Percentiles rank a stretch among this genome's conserved stretches.
These are phyloP conservation scores for Furcula furcula DNA, from an alignment of 2,888 invertebrate genomes.

Conservation along the genomic window DNA sequence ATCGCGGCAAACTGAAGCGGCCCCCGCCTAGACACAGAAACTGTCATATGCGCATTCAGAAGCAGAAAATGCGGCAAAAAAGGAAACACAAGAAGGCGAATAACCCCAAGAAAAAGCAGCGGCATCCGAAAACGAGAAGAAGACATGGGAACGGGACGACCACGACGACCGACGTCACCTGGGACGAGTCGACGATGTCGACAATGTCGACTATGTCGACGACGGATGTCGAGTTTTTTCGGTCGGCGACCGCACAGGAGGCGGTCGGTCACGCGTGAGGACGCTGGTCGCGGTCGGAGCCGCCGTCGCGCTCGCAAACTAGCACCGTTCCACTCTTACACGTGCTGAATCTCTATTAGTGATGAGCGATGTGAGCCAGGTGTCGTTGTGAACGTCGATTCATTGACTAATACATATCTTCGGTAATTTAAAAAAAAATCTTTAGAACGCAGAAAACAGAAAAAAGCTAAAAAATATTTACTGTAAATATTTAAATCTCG, in stretches of 20 bases:
- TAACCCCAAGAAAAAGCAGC: constrained; percentile 74
- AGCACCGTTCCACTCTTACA: constrained; percentile 76
- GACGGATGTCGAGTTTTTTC: constrained; percentile 80
- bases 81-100: constrained; percentile 77
- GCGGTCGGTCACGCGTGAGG: constrained; percentile 77
- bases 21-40: constrained; percentile 68
- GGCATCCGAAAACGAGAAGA: constrained; percentile 80
- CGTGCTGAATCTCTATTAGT: constrained; percentile 58
- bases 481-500: constrained; percentile 1
- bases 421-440: not conserved
- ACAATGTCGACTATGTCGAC: constrained; percentile 78
- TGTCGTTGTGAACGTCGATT: not conserved
- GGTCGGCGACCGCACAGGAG: constrained; percentile 80
- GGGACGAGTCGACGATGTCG: constrained; percentile 78
- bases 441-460: not conserved
- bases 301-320: constrained; percentile 77
- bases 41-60: constrained; percentile 74
- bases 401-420: constrained; percentile 1
- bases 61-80: constrained; percentile 65
- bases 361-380: constrained; percentile 1
- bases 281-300: constrained; percentile 72
- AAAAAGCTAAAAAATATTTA: not conserved
- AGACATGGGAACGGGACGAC: constrained; percentile 73
- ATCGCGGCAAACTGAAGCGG: constrained; percentile 69
- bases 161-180: constrained; percentile 70